Evolutionary conservation across 2,797 vertebrate species (phyloP).

Genomic region (Rhinella marina): DNA sequence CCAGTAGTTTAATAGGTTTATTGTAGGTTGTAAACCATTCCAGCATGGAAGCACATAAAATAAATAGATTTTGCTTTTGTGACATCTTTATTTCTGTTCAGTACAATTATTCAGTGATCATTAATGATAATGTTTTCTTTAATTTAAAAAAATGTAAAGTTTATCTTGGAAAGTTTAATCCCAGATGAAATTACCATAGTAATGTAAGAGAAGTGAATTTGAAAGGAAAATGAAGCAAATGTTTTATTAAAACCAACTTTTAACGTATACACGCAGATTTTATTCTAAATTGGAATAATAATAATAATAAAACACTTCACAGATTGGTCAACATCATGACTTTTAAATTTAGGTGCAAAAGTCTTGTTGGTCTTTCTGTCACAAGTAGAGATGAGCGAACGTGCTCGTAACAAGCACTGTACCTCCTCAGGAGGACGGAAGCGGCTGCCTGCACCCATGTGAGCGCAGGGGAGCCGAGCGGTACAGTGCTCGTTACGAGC

Average conservation of each 20-base stretch:
- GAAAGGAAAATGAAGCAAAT: background rate
- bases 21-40: constrained; percentile 93
- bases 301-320: background rate
- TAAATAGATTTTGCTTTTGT: constrained; percentile 82
- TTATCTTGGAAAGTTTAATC: constrained; percentile 63
- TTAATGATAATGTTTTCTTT: constrained; percentile 70
- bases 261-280: background rate
- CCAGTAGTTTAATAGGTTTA: constrained; percentile 92
- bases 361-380: too few relatives aligned
- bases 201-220: background rate
- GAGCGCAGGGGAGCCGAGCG: too few relatives aligned
- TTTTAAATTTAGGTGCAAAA: too few relatives aligned
- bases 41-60: constrained; percentile 86
- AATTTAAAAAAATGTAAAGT: constrained; percentile 56
- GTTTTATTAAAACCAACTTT: background rate
- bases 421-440: too few relatives aligned
- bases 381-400: too few relatives aligned
- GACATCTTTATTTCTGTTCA: constrained; percentile 86
- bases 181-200: constrained; percentile 4
- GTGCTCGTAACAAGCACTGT: too few relatives aligned
- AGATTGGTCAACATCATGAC: too few relatives aligned
- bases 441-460: too few relatives aligned
- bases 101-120: constrained; percentile 78
- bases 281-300: background rate
- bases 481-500: too few relatives aligned